phyloP scores from a whole-genome alignment of 2,888 invertebrate genomes.

The Sarcophaga variegata region DNA sequence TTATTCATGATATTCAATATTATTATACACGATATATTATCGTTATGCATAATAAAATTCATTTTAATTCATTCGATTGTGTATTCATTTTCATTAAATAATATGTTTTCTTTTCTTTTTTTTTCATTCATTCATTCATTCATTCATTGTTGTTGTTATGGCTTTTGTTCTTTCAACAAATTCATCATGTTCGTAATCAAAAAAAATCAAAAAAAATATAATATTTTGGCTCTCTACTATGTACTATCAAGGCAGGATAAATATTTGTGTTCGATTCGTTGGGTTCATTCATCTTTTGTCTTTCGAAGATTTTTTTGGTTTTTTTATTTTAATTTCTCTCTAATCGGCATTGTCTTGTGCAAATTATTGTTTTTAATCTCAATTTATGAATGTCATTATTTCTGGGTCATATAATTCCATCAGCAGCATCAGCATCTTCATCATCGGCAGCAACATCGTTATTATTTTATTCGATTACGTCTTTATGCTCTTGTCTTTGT shows the following conservation, averaged over 20 bases:
- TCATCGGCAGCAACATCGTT: conserved; percentile 1
- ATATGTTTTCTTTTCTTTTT: background rate
- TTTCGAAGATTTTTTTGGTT: background rate
- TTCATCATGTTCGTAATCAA: conserved; percentile 5
- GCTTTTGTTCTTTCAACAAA: conserved; percentile 29
- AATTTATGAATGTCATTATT: conserved; percentile 64
- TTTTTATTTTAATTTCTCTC: conserved; percentile 15
- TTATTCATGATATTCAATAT: conserved; percentile 61
- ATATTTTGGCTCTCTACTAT: too few species aligned
- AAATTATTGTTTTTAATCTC: conserved; percentile 50
- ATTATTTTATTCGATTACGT: background rate
- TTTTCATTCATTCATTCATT: background rate
- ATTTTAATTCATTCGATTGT: conserved; percentile 20
- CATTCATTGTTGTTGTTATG: background rate
- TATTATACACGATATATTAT: conserved; percentile 26
- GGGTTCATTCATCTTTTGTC: background rate
- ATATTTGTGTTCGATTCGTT: background rate
- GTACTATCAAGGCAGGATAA: too few species aligned
- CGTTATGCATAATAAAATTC: conserved; percentile 59
- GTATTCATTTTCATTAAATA: conserved; percentile 9
- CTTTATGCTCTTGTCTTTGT: background rate
- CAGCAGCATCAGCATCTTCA: conserved; percentile 3
- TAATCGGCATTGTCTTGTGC: conserved; percentile 27
- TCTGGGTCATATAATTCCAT: conserved; percentile 61
- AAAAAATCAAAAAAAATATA: too few species aligned